phyloP scores from a whole-genome alignment of 2,113 vertebrate species.

The Parus major region DNA sequence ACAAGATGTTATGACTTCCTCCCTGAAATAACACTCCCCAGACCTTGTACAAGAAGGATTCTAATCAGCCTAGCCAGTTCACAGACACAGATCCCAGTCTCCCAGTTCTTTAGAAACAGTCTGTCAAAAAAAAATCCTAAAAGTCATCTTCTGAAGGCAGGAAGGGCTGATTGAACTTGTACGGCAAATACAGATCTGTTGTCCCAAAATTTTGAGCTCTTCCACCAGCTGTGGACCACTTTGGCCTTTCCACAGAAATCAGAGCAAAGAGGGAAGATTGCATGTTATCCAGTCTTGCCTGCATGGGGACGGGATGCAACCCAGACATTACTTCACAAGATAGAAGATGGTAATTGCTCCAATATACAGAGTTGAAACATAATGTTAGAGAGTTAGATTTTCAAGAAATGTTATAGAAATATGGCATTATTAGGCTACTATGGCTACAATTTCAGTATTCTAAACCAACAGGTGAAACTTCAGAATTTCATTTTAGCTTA shows the following conservation, averaged over 20 bases:
- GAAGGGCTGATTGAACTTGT: background rate
- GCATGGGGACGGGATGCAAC: background rate
- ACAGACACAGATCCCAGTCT: background rate
- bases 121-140: background rate
- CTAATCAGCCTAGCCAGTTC: background rate
- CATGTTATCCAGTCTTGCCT: background rate
- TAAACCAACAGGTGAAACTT: background rate
- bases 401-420: background rate
- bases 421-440: background rate
- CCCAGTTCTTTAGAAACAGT: background rate
- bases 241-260: background rate
- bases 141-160: background rate
- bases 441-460: background rate
- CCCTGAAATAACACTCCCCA: background rate
- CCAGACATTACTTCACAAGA: background rate
- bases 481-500: background rate
- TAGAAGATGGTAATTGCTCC: background rate
- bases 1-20: background rate
- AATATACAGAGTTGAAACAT: background rate
- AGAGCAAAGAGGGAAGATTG: background rate
- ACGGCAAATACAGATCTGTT: background rate
- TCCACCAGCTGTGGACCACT: accelerated
- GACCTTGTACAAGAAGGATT: background rate
- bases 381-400: background rate
- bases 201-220: background rate